These are phyloP conservation scores for Pelagia noctiluca DNA, from an alignment of 30 jellyfish, hydroid and myxozoan genomes.

Conservation along the genomic window DNA sequence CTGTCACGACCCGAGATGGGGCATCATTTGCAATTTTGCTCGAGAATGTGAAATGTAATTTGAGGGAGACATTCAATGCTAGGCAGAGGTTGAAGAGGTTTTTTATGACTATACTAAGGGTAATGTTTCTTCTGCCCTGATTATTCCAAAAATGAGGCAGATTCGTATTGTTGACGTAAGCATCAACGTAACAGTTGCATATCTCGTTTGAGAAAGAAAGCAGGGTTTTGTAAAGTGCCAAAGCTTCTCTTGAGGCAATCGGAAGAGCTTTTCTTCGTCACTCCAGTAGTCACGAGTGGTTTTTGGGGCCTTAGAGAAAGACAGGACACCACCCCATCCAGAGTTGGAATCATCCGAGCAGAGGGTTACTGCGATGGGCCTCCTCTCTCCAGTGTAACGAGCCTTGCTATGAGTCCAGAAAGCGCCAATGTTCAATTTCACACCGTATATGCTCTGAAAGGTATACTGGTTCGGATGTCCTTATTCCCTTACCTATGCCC, in stretches of 20 bases:
- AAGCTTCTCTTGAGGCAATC: not conserved
- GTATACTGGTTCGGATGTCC: too few relatives aligned
- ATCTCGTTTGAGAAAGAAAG: slow-evolving; percentile 9
- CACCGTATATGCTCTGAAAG: not conserved
- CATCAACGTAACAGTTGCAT: slow-evolving; percentile 1
- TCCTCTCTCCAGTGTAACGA: slow-evolving; percentile 7
- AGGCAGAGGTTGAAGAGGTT: not conserved
- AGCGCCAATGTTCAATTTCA: slow-evolving; percentile 19
- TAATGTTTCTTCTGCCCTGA: not conserved
- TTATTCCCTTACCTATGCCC: not conserved
- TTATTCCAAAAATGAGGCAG: not conserved
- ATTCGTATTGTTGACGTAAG: not conserved
- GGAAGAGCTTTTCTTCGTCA: slow-evolving; percentile 4
- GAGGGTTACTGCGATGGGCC: not conserved
- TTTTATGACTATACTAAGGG: not conserved
- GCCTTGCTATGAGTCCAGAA: slow-evolving; percentile 10
- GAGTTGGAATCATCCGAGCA: not conserved
- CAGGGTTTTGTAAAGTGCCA: not conserved
- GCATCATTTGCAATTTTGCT: not conserved
- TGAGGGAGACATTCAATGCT: not conserved
- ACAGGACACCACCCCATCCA: slow-evolving; percentile 3
- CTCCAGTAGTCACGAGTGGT: not conserved
- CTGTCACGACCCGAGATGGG: too few relatives aligned
- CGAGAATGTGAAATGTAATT: not conserved
- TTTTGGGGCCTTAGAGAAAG: not conserved